Evolutionary conservation across 2,888 invertebrate genomes (phyloP).

Genomic region (Chalcis sispes): DNA sequence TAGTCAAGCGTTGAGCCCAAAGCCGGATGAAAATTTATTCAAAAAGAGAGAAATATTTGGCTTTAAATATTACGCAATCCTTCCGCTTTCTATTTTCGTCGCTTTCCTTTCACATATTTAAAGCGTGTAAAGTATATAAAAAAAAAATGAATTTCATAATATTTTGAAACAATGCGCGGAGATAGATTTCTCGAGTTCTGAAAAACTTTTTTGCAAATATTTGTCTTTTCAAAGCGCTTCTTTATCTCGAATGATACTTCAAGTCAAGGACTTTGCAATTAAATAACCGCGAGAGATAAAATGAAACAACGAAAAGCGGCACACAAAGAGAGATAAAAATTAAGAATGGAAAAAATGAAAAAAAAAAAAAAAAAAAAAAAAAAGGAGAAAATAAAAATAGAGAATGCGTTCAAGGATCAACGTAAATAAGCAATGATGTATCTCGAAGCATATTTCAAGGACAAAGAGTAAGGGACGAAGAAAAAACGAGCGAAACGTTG

Average conservation of each 20-base stretch:
- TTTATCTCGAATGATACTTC: too few species aligned
- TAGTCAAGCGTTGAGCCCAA: too few species aligned
- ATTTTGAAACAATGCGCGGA: too few species aligned
- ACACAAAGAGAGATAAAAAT: background rate
- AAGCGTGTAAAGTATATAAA: too few species aligned
- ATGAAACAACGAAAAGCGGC: background rate
- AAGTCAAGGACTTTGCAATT: too few species aligned
- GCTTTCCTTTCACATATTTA: too few species aligned
- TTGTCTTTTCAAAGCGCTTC: too few species aligned
- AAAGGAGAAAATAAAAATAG: background rate
- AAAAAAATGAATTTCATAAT: too few species aligned
- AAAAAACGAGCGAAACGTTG: constrained; percentile 64
- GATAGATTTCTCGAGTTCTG: too few species aligned
- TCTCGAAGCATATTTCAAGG: constrained; percentile 5
- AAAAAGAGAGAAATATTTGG: background rate
- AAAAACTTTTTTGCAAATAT: too few species aligned
- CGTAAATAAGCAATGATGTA: background rate
- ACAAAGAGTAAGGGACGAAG: background rate
- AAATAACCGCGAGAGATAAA: background rate
- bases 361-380: background rate
- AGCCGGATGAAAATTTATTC: background rate
- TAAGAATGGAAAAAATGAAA: background rate
- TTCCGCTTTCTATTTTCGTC: too few species aligned
- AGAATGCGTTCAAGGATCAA: background rate
- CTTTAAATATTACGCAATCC: too few species aligned